Evolutionary conservation across 1,140 invertebrate species (phyloP).

Genomic region (Belonocnema kinseyi): DNA sequence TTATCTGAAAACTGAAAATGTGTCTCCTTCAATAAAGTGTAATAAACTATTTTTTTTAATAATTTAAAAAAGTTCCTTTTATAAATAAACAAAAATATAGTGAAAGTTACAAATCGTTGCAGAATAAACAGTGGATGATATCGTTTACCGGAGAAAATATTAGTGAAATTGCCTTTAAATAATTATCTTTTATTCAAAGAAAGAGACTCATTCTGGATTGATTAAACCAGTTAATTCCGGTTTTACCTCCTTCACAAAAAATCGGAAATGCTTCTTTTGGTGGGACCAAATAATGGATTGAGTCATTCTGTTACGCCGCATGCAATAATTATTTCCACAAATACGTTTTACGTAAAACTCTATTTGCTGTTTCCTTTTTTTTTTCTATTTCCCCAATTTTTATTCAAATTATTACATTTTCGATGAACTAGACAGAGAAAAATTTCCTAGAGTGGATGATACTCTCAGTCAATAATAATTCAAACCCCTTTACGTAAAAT

Average conservation of each 20-base stretch:
- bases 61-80: background rate
- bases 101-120: background rate
- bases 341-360: conserved; percentile 9
- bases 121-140: background rate
- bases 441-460: no score
- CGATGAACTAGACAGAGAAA: background rate
- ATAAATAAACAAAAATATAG: background rate
- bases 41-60: background rate
- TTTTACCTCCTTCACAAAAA: background rate
- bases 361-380: no score
- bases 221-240: background rate
- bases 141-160: background rate
- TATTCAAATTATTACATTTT: background rate
- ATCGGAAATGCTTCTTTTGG: no score
- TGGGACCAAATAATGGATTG: background rate
- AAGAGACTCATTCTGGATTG: background rate
- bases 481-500: no score
- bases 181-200: background rate
- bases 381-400: background rate
- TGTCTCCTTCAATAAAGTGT: background rate
- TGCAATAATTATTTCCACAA: conserved; percentile 15
- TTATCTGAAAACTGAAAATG: background rate
- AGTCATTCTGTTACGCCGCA: conserved; percentile 15
- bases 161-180: conserved; percentile 1
- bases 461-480: no score